Evolutionary conservation across 2,888 invertebrate species (phyloP).

Genomic region (Timema cristinae): DNA sequence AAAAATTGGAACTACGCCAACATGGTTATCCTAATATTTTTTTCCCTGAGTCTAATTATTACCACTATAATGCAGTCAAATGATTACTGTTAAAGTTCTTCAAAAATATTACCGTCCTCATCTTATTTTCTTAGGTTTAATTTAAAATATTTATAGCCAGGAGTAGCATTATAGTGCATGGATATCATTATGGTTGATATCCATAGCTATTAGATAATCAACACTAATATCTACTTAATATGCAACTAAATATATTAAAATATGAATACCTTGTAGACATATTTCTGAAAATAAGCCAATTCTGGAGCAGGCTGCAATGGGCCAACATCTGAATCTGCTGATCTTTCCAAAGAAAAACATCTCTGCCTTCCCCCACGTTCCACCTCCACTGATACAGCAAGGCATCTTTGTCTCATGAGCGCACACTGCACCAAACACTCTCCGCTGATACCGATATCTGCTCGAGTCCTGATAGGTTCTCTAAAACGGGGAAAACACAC

Average conservation of each 20-base stretch:
- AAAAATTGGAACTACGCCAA: too few relatives aligned
- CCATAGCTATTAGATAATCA: not conserved
- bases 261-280: conserved; percentile 42
- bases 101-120: too few relatives aligned
- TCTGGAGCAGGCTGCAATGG: conserved; percentile 42
- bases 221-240: not conserved
- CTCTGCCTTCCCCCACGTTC: conserved; percentile 41
- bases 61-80: too few relatives aligned
- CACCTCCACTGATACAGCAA: conserved; percentile 42
- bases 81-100: too few relatives aligned
- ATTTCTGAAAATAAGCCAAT: conserved; percentile 46
- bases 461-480: conserved; percentile 39
- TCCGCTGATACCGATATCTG: conserved; percentile 41
- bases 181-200: not conserved
- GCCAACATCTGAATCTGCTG: conserved; percentile 41
- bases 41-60: too few relatives aligned
- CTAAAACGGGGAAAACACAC: conserved; percentile 28
- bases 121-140: too few relatives aligned
- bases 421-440: conserved; percentile 43
- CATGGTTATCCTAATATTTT: too few relatives aligned
- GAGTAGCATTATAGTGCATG: too few relatives aligned
- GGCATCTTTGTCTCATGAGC: conserved; percentile 40
- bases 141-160: too few relatives aligned
- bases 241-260: not conserved
- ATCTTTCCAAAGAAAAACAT: conserved; percentile 44